Base-by-base conservation (phyloP, 2,888 invertebrate species). In the Drosophila seclusa region DNA sequence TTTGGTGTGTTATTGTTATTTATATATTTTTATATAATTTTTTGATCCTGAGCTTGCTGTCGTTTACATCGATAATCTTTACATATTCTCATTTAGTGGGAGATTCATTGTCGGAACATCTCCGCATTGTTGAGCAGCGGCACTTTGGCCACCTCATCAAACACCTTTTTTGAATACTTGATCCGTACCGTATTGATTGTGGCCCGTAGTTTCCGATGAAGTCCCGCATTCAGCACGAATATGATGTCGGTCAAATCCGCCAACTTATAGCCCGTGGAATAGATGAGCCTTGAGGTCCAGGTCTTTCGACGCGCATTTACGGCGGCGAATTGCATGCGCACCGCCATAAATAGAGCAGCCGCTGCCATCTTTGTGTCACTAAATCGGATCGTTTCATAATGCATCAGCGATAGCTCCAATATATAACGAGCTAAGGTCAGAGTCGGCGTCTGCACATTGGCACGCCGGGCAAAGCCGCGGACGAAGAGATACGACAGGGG, bases 401-500 rank as follows among this genome's bases (percentile, higher is more conserved):
- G 98, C 96, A 99, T 96, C 75, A 99, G 94, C 2, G 98, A 97
- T 91, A 96, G 95, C 93, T 99, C 99, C 90, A 99, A 94, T 90
- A 99, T 97, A 94, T 96, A 99, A 74, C 99, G 95, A 36, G 99
- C 98, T 89, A 99, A 94, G 0, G 99, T 99, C 82, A 99, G 94
- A 29, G 97, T 96, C 59, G 97, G 96, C 98, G 99, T 98, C 34
- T 96, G 95, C 60, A 97, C 95, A 91, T 96, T 96, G 63, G 96
- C 96, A 93, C 97, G 97, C 96, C 99, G 95, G 72, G 99, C 98
- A 92, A 97, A 99, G 94, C 99, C 95, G 75, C 99, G 94, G 55
- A 99, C 95, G 94, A 99, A 99, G 91, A 99, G 95, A 94, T 99
- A 99, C 8, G 99, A 99, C 29, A 99, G 94, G n/a, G 99, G 99